Conservation (phyloP, 2,797 vertebrate genomes). For the Bovichtus diacanthus region DNA sequence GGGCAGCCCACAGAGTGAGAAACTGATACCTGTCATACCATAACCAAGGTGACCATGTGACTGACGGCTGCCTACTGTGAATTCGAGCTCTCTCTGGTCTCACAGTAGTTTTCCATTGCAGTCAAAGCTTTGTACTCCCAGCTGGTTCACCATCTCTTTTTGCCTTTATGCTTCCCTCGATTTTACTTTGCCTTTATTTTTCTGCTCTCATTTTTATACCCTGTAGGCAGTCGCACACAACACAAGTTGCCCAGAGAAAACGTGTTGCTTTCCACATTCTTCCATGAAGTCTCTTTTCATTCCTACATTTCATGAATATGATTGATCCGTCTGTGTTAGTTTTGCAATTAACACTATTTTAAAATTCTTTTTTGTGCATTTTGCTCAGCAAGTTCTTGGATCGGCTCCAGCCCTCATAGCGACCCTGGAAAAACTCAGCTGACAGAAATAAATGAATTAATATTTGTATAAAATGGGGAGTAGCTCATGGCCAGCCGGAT, state of each 20-base stretch:
- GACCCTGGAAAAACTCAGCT: background rate
- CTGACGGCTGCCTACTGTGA: constrained; percentile 49
- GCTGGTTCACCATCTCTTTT: constrained; percentile 29
- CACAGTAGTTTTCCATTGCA: constrained; percentile 22
- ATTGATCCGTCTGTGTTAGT: background rate
- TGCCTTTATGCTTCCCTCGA: background rate
- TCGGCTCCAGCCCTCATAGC: background rate
- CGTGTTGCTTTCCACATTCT: background rate
- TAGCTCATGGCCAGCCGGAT: background rate
- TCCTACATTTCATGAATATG: background rate
- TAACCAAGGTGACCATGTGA: constrained; percentile 38
- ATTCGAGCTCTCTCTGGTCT: constrained; percentile 38
- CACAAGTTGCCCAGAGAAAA: constrained; percentile 13
- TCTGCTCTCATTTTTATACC: constrained; percentile 8
- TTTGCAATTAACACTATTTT: background rate
- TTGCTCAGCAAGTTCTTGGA: background rate
- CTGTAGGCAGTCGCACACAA: background rate
- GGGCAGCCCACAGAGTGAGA: constrained; percentile 31
- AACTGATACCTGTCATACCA: constrained; percentile 41
- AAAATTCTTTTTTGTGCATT: background rate
- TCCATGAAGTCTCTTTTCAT: background rate
- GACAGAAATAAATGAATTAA: constrained; percentile 2
- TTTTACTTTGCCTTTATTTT: constrained; percentile 21
- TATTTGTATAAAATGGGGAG: background rate
- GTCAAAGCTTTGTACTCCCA: constrained; percentile 40